Conservation (phyloP, 2,888 invertebrate genomes). For the Allolobophora icterica region DNA sequence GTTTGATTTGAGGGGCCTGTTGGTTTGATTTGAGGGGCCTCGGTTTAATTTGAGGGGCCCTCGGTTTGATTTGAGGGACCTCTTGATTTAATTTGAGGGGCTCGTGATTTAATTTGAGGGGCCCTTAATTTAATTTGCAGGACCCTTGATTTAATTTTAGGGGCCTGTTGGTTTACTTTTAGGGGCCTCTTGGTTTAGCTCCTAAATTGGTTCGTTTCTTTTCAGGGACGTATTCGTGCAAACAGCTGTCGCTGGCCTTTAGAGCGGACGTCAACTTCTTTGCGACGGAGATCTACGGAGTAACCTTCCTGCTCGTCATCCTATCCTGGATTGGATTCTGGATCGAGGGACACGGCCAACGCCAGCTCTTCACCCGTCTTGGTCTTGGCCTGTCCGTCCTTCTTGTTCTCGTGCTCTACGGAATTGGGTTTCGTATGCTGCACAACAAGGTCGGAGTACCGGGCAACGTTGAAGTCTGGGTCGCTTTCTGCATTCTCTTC, state of each 20-base stretch:
- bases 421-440: neutral
- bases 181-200: too few relatives aligned
- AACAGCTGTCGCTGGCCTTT: neutral
- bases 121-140: too few relatives aligned
- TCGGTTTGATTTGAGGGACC: too few relatives aligned
- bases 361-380: constrained; percentile 20
- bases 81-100: too few relatives aligned
- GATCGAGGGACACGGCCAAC: neutral
- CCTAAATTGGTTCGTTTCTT: neutral
- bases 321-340: constrained; percentile 28
- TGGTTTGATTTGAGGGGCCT: too few relatives aligned
- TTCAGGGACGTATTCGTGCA: constrained; percentile 14
- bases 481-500: neutral
- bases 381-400: constrained; percentile 46
- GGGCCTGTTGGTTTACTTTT: too few relatives aligned
- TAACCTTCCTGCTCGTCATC: constrained; percentile 26
- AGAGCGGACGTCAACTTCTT: constrained; percentile 24
- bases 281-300: constrained; percentile 29
- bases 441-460: neutral
- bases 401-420: neutral
- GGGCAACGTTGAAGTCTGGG: neutral
- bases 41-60: too few relatives aligned
- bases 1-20: too few relatives aligned
- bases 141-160: too few relatives aligned
- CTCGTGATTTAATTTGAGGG: too few relatives aligned